These are phyloP conservation scores for Scytalopus superciliaris DNA, from an alignment of 2,113 vertebrate genomes.

Conservation along the genomic window DNA sequence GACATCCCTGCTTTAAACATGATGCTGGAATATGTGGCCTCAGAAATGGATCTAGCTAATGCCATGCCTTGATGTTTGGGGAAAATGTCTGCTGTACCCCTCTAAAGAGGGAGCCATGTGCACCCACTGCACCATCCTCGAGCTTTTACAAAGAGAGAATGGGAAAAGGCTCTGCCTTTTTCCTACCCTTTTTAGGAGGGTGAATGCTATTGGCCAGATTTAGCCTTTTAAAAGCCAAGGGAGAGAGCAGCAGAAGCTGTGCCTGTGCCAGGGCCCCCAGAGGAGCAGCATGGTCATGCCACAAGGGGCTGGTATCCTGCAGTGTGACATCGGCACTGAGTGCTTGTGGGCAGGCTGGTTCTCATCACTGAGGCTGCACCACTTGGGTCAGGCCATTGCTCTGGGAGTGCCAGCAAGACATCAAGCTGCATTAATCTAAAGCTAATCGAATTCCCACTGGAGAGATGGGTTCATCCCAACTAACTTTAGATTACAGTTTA, in stretches of 20 bases:
- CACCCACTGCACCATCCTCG: background rate
- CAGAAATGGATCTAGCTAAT: background rate
- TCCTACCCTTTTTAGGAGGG: constrained; percentile 54
- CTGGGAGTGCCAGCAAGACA: background rate
- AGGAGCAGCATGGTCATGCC: background rate
- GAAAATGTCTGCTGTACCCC: background rate
- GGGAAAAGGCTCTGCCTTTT: constrained; percentile 9
- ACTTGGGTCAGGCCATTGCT: background rate
- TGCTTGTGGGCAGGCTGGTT: accelerated
- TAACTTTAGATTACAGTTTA: constrained; percentile 39
- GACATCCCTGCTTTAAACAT: background rate
- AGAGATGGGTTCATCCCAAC: background rate
- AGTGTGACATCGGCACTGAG: background rate
- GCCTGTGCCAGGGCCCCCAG: background rate
- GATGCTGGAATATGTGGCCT: background rate
- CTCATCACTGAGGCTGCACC: accelerated
- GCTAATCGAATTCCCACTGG: background rate
- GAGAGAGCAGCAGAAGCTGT: background rate
- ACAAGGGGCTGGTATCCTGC: background rate
- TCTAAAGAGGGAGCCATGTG: background rate
- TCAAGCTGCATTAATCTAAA: background rate
- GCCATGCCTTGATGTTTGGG: background rate
- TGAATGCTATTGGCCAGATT: background rate
- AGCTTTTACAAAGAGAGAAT: background rate
- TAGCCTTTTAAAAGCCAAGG: background rate